Evolutionary conservation across 2,888 invertebrate species (phyloP).

Genomic region (Meiosimyza platycephala): DNA sequence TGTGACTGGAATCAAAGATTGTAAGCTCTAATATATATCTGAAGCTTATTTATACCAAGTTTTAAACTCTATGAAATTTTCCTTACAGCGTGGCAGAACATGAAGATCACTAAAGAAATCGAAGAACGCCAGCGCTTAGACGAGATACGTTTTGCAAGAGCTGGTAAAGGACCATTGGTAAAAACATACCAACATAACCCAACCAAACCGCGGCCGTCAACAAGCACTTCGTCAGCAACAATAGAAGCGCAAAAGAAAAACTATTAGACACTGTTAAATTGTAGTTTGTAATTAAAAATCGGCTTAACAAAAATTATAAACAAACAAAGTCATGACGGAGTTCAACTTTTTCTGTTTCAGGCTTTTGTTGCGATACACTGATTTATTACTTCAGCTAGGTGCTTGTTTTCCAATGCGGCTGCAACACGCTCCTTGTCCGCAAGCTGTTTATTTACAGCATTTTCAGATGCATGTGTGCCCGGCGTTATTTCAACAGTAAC

Average conservation of each 20-base stretch:
- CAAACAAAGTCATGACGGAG: slow-evolving; percentile 10
- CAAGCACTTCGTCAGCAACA: slow-evolving; percentile 64
- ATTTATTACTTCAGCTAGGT: slow-evolving; percentile 92
- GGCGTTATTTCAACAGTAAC: slow-evolving; percentile 90
- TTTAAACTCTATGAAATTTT: not conserved
- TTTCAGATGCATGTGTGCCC: slow-evolving; percentile 92
- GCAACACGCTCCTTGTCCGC: slow-evolving; percentile 98
- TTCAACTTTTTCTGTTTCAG: slow-evolving; percentile 35
- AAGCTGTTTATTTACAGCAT: slow-evolving; percentile 95
- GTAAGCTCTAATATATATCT: slow-evolving; percentile 68
- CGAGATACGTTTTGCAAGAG: slow-evolving; percentile 81
- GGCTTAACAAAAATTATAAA: slow-evolving; percentile 35
- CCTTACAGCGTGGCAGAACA: slow-evolving; percentile 80
- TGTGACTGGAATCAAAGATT: slow-evolving; percentile 81
- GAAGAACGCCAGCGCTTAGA: slow-evolving; percentile 82
- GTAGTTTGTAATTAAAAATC: slow-evolving; percentile 28
- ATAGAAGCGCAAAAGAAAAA: slow-evolving; percentile 48
- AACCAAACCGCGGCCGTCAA: slow-evolving; percentile 69
- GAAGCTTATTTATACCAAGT: not conserved
- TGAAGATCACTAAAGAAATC: slow-evolving; percentile 81
- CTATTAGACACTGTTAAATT: slow-evolving; percentile 19
- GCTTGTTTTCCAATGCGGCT: slow-evolving; percentile 94
- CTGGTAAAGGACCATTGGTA: slow-evolving; percentile 86
- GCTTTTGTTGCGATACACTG: slow-evolving; percentile 77
- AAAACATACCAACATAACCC: slow-evolving; percentile 92